A percentile compares a stretch with the other conserved stretches of the same genome.
Evolutionary conservation across 2,113 vertebrate genomes (phyloP).

Genomic region (Cochlearius cochlearius): DNA sequence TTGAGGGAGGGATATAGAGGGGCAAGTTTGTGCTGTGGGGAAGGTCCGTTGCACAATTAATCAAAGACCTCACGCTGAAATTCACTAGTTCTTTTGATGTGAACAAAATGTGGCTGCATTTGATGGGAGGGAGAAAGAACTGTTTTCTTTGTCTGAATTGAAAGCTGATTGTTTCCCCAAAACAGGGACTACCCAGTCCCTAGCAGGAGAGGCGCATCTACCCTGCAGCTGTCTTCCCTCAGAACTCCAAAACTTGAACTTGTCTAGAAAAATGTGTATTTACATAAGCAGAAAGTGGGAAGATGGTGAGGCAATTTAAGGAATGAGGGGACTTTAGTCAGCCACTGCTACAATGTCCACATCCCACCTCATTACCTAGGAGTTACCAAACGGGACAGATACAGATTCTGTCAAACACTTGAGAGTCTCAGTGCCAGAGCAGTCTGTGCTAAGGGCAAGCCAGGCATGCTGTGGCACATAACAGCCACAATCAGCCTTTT

Average conservation of each 20-base stretch:
- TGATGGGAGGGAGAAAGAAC: not conserved
- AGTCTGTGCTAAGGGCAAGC: not conserved
- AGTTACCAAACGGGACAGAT: not conserved
- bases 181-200: not conserved
- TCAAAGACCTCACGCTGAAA: not conserved
- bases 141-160: not conserved
- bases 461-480: not conserved
- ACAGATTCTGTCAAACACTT: not conserved
- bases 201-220: not conserved
- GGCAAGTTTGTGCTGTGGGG: not conserved
- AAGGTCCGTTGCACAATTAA: not conserved
- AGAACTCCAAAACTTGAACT: not conserved
- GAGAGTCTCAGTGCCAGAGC: not conserved
- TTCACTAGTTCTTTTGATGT: not conserved
- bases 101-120: not conserved
- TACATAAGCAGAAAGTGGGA: not conserved
- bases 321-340: not conserved
- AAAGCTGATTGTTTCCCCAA: not conserved
- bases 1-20: too few relatives aligned
- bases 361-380: not conserved
- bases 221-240: not conserved
- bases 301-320: not conserved
- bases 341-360: not conserved
- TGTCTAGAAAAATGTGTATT: not conserved
- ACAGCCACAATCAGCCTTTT: not conserved